Conservation (phyloP, 1,140 invertebrate genomes). For the Drosophila yakuba region DNA sequence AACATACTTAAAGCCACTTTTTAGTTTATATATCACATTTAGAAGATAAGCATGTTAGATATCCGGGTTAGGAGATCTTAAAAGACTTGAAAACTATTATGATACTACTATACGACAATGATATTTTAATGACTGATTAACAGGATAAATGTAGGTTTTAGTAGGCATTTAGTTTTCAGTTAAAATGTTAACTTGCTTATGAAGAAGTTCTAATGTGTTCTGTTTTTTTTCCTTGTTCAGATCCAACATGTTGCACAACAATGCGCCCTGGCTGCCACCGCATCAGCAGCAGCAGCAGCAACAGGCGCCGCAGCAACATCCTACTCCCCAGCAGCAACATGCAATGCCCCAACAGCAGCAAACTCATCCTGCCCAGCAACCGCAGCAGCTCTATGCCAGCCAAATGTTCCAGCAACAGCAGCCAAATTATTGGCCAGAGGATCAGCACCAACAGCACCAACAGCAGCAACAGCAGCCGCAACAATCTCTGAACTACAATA, state of each 20-base stretch:
- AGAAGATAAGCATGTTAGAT: not conserved
- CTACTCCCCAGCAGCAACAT: constrained; percentile 30
- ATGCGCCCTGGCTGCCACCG: constrained; percentile 66
- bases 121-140: too few species aligned
- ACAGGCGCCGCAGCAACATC: constrained; percentile 39
- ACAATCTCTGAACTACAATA: constrained; percentile 46
- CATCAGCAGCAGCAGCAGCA: constrained; percentile 53
- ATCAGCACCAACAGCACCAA: constrained; percentile 20
- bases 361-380: constrained; percentile 28
- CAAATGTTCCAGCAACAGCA: constrained; percentile 65
- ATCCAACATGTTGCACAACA: constrained; percentile 73
- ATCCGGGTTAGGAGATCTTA: not conserved
- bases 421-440: constrained; percentile 59
- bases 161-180: not conserved
- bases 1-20: not conserved
- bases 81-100: not conserved
- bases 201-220: not conserved
- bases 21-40: not conserved
- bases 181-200: not conserved
- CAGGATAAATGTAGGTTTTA: not conserved
- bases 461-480: constrained; percentile 14
- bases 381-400: constrained; percentile 57
- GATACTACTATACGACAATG: too few species aligned
- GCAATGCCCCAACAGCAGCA: constrained; percentile 29
- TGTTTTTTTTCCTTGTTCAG: constrained; percentile 17